Percentiles rank a stretch among this genome's conserved stretches.
phyloP scores from a whole-genome alignment of 2,797 vertebrate genomes.

The Aeoliscus strigatus region DNA sequence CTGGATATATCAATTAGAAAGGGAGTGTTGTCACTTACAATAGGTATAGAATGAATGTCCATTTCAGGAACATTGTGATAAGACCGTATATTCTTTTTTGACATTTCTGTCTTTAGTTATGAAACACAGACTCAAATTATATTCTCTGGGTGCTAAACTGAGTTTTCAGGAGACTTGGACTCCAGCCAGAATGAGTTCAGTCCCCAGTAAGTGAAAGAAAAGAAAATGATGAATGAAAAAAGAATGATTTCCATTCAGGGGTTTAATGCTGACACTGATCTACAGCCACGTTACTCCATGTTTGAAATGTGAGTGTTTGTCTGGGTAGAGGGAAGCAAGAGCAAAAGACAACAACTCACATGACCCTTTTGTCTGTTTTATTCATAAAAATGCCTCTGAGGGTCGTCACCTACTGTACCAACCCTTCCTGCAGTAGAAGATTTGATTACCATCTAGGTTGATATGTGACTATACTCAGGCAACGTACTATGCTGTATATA shows the following conservation, averaged over 20 bases:
- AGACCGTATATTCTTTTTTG: background rate
- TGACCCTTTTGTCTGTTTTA: constrained; percentile 6
- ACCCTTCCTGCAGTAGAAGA: too few relatives aligned
- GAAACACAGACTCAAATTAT: constrained; percentile 24
- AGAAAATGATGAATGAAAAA: constrained; percentile 63
- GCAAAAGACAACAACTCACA: too few relatives aligned
- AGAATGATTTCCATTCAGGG: constrained; percentile 67
- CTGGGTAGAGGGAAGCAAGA: too few relatives aligned
- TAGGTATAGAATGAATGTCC: constrained; percentile 15
- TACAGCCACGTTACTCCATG: constrained; percentile 47
- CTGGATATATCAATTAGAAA: constrained; percentile 47
- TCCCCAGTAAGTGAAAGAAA: constrained; percentile 47
- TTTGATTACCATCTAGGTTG: too few relatives aligned
- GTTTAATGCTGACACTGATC: constrained; percentile 55
- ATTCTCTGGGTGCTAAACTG: constrained; percentile 24
- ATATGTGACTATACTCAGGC: too few relatives aligned
- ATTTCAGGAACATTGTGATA: constrained; percentile 25
- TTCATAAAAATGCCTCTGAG: constrained; percentile 13
- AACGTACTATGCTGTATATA: too few relatives aligned
- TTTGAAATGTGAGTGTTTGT: constrained; percentile 50
- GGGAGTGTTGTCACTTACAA: constrained; percentile 18
- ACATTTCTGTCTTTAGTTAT: too few relatives aligned
- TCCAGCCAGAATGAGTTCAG: too few relatives aligned
- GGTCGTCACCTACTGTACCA: too few relatives aligned
- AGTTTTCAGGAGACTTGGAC: constrained; percentile 39